Evolutionary conservation across 2,113 vertebrate species (phyloP), one percentile per base, ranked within the genome.

Genomic region (Pachycephala philippinensis): DNA sequence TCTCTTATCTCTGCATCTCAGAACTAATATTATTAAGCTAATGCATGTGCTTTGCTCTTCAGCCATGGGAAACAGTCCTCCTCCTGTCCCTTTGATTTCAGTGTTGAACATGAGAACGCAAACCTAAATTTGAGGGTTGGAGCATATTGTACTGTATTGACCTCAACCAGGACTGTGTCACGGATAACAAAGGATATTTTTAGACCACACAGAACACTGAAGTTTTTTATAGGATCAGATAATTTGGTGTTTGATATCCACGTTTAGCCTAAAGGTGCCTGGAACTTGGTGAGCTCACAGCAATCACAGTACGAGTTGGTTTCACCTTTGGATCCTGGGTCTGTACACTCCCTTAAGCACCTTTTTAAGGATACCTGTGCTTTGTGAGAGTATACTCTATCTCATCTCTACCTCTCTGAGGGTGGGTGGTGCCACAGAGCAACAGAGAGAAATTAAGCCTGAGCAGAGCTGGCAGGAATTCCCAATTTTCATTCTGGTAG

Each of bases 61-160:
- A 96, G 90, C 80, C 92, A 93, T 92, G 93, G 85, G 96, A 96
- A 96, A 96, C 30, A 31, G 74, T 77, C 91, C 84, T 93, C 59
- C 91, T 75, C 12, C 84, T 42, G 75, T n/a, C 68, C 49, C 90
- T 92, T 93, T 92, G 83, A 86, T 92, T 97, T 87, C 11, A 6
- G 45, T 59, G 92, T 86, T 1, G 37, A 86, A 81, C 20, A 24
- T 77, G 85, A 89, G 76, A 92, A 70, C 37, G 9, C 4, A 5
- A 87, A 76, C 42, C 40, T 42, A 31, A 54, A 92, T 71, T 68
- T 92, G 88, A 84, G 70, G 60, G 75, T 31, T 13, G 6, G 64
- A 74, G 35, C 23, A 14, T 9, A 53, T 10, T 40, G 66, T 26
- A 49, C 61, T 83, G 52, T 28, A 47, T 22, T 71, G 71, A 77